Evolutionary conservation across 2,888 invertebrate species (phyloP), one percentile per base, ranked within the genome.

Genomic region (Steromphala cineraria): DNA sequence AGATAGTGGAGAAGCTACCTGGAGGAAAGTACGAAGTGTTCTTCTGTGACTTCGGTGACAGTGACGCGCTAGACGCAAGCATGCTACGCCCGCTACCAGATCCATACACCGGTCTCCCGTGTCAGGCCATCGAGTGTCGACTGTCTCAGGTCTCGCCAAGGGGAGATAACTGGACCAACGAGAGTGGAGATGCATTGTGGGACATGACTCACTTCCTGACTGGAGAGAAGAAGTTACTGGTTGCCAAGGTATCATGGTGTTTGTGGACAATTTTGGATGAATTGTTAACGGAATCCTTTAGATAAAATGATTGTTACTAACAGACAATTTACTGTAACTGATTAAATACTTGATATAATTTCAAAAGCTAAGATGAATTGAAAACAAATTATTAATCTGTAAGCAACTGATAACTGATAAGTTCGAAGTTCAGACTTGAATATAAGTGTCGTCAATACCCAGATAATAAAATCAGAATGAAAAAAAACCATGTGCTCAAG

Each of bases 11-110:
- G 83, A 92, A 95, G 2, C 92, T 94, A 21, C 89, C 93, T 46
- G 88, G 94, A 2, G 86, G 83, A n/a, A 85, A 89, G 19, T 94
- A 94, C 86, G 94, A 94, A 0, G 94, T 95, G 84, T 95, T 95
- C 88, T 95, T 95, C 89, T 95, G 95, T 0, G 96, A 96, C 90
- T 95, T 95, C 87, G 96, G 95, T 0, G 95, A 95, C 89, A 94
- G 93, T 89, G 93, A 93, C 67, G 89, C 91, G 0, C 93, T 95
- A 0, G 83, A 92, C 0, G 85, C 90, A 3, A 89, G 93, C 3
- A 92, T 95, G 84, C 85, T 96, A 24, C 91, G 93, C 40, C 93
- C 94, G 71, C 94, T 96, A 31, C 94, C 95, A 0, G 94, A 94
- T 28, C 92, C 94, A 75, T 93, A 95, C 36, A 93, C 95, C 36